phyloP scores from a whole-genome alignment of 92 coral and sea anemone genomes.

The Isaurus tuberculatus region DNA sequence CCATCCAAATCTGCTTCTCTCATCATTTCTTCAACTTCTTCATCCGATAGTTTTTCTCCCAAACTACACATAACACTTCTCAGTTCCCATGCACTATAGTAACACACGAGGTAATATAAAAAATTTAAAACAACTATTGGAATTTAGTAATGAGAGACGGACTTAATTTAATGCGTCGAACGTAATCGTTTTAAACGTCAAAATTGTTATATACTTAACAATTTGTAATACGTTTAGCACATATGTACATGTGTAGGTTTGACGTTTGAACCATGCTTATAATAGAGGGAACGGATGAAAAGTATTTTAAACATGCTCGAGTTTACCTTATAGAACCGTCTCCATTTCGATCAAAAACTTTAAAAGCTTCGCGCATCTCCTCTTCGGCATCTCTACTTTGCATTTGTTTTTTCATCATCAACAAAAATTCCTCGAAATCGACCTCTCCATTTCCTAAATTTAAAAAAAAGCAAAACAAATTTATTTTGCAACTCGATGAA shows the following conservation, averaged over 20 bases:
- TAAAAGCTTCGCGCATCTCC: constrained; percentile 83
- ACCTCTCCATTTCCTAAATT: constrained; percentile 96
- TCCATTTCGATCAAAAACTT: constrained; percentile 86
- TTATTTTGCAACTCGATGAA: not conserved
- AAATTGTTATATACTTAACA: too few relatives aligned
- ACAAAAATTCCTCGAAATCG: constrained; percentile 91
- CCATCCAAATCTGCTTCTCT: constrained; percentile 95
- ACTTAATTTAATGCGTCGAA: too few relatives aligned
- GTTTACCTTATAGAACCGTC: constrained; percentile 82
- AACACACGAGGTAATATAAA: not conserved
- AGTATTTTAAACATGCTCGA: too few relatives aligned
- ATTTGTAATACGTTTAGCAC: too few relatives aligned
- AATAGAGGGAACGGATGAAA: too few relatives aligned
- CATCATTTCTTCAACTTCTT: constrained; percentile 92
- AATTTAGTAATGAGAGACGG: too few relatives aligned
- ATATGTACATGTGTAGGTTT: too few relatives aligned
- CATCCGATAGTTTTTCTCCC: constrained; percentile 91
- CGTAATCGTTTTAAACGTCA: too few relatives aligned
- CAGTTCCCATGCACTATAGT: constrained; percentile 83
- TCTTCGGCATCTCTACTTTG: constrained; percentile 84
- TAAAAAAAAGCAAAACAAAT: not conserved
- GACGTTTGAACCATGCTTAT: too few relatives aligned
- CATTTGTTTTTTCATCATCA: constrained; percentile 97
- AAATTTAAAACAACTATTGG: too few relatives aligned
- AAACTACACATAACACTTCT: constrained; percentile 93